A percentile compares a stretch with the other conserved stretches of the same genome.
These are phyloP conservation scores for Flexamia atlantica DNA, from an alignment of 2,888 invertebrate genomes.

Conservation along the genomic window DNA sequence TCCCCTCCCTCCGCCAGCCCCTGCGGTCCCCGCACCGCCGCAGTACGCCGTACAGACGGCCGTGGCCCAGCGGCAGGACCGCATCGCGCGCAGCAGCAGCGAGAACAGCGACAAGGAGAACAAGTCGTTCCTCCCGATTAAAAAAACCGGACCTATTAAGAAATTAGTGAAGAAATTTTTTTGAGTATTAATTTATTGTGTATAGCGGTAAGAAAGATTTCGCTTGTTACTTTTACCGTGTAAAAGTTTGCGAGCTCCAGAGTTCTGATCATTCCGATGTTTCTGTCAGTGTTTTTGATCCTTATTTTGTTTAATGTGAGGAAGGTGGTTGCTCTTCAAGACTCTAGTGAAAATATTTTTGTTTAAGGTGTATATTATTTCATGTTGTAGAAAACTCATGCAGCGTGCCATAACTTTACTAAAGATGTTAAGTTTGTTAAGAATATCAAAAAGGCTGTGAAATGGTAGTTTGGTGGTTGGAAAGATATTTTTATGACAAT, in stretches of 20 bases:
- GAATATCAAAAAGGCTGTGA: slow-evolving; percentile 22
- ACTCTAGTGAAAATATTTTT: neutral
- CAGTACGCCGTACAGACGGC: slow-evolving; percentile 60
- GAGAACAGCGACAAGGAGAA: slow-evolving; percentile 63
- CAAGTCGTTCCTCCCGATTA: slow-evolving; percentile 71
- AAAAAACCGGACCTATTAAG: slow-evolving; percentile 84
- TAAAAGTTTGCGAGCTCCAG: slow-evolving; percentile 12
- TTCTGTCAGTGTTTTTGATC: slow-evolving; percentile 7
- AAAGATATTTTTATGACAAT: neutral
- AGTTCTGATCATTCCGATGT: slow-evolving; percentile 15
- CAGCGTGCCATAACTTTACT: slow-evolving; percentile 24
- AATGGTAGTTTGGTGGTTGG: slow-evolving; percentile 10
- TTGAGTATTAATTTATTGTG: slow-evolving; percentile 74
- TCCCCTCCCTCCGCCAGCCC: neutral
- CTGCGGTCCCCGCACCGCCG: neutral
- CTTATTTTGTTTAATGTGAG: neutral
- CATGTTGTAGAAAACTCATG: neutral
- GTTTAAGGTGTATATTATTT: neutral
- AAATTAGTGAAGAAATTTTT: slow-evolving; percentile 90
- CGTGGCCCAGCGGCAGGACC: slow-evolving; percentile 46
- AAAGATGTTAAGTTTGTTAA: neutral
- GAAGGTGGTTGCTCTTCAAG: neutral
- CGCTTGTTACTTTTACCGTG: slow-evolving; percentile 28
- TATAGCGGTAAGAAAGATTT: neutral
- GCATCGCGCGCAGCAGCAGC: slow-evolving; percentile 23